Evolutionary conservation across 2,888 invertebrate genomes (phyloP).

Genomic region (Helicoverpa assulta): DNA sequence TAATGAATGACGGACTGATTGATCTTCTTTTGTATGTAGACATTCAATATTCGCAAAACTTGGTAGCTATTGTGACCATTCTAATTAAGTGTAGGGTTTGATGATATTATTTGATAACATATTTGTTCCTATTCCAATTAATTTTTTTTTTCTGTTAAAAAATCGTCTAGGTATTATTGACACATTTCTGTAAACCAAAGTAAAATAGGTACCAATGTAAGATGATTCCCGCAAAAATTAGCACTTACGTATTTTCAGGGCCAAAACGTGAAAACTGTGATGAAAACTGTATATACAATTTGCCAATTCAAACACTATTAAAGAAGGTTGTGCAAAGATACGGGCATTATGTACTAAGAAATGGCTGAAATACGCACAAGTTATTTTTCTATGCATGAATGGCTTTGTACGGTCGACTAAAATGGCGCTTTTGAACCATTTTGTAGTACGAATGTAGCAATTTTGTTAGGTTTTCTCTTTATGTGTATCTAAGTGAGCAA

Average conservation of each 20-base stretch:
- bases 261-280: neutral
- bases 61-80: too few relatives aligned
- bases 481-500: neutral
- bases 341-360: constrained; percentile 18
- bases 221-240: too few relatives aligned
- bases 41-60: constrained; percentile 4
- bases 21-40: constrained; percentile 13
- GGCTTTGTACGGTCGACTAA: constrained; percentile 8
- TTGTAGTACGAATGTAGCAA: constrained; percentile 6
- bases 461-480: constrained; percentile 10
- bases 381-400: constrained; percentile 41
- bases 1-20: constrained; percentile 35
- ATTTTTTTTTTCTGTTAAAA: too few relatives aligned
- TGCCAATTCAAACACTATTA: neutral
- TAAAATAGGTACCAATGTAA: too few relatives aligned
- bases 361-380: constrained; percentile 15
- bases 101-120: too few relatives aligned
- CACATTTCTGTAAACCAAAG: too few relatives aligned
- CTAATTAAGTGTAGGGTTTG: too few relatives aligned
- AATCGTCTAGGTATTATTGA: too few relatives aligned
- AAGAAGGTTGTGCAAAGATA: neutral
- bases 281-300: constrained; percentile 3
- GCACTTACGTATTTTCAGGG: too few relatives aligned
- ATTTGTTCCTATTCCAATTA: too few relatives aligned
- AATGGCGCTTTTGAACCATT: constrained; percentile 24